Percentiles rank a stretch among this genome's conserved stretches.
phyloP scores from a whole-genome alignment of 2,888 invertebrate species.

The Pyrrhosoma nymphula region DNA sequence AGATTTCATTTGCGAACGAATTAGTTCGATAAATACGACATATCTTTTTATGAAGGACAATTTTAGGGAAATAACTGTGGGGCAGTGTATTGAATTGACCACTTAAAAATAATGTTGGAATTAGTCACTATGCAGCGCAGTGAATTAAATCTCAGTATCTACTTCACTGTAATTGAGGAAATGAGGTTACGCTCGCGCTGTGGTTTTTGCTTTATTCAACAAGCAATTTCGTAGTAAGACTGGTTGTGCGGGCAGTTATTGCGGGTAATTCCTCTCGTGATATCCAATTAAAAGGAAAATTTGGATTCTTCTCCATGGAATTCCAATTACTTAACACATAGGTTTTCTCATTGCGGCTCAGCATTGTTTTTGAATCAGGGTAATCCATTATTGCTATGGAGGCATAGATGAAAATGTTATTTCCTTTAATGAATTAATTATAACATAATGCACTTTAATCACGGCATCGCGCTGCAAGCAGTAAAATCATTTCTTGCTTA shows the following conservation, averaged over 20 bases:
- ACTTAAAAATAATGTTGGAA: not conserved
- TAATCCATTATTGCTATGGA: not conserved
- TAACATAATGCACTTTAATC: not conserved
- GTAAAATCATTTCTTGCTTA: not conserved
- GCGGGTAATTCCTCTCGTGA: not conserved
- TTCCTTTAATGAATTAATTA: not conserved
- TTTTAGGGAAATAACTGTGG: not conserved
- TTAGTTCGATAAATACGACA: not conserved
- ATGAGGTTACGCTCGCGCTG: not conserved
- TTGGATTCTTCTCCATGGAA: not conserved
- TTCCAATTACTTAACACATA: not conserved
- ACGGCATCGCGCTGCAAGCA: not conserved
- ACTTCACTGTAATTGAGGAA: not conserved
- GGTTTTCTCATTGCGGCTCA: not conserved
- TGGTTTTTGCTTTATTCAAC: not conserved
- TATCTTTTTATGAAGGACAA: not conserved
- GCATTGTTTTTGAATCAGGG: not conserved
- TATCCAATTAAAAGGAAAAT: not conserved
- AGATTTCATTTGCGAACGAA: not conserved
- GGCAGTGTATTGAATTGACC: not conserved
- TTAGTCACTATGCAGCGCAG: not conserved
- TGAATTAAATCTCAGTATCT: not conserved
- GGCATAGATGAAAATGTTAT: not conserved
- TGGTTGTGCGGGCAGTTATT: not conserved
- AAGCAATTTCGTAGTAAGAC: not conserved